Percentiles rank a stretch among this genome's conserved stretches.
Conservation (phyloP, 2,113 vertebrate species). For the Eptesicus fuscus region DNA sequence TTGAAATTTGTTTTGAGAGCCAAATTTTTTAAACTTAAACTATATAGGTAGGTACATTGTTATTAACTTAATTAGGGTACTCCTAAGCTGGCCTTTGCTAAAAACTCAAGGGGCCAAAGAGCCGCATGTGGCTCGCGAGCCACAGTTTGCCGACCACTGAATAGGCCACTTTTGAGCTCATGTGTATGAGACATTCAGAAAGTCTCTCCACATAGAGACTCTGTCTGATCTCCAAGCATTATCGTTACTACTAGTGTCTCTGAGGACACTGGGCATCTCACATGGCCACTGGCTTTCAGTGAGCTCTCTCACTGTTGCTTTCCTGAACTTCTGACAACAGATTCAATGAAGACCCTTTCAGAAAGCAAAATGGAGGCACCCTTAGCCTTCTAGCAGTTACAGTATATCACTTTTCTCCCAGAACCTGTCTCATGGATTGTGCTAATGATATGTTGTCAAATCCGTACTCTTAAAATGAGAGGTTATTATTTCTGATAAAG, state of each 20-base stretch:
- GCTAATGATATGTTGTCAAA: background rate
- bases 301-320: background rate
- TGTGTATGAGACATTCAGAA: background rate
- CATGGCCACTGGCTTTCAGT: background rate
- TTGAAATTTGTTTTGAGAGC: too few relatives aligned
- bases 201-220: too few relatives aligned
- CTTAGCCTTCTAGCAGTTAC: background rate
- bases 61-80: too few relatives aligned
- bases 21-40: too few relatives aligned
- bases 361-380: background rate
- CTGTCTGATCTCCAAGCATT: background rate
- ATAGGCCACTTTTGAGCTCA: background rate
- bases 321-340: background rate
- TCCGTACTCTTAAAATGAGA: background rate
- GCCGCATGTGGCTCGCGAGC: too few relatives aligned
- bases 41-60: too few relatives aligned
- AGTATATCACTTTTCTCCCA: background rate
- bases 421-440: background rate
- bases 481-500: background rate
- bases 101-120: too few relatives aligned
- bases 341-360: background rate
- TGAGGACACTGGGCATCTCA: background rate
- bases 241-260: background rate
- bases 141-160: too few relatives aligned
- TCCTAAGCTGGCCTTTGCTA: too few relatives aligned